Evolutionary conservation across 2,888 invertebrate species (phyloP).

Genomic region (Neocrepidodera transversa): DNA sequence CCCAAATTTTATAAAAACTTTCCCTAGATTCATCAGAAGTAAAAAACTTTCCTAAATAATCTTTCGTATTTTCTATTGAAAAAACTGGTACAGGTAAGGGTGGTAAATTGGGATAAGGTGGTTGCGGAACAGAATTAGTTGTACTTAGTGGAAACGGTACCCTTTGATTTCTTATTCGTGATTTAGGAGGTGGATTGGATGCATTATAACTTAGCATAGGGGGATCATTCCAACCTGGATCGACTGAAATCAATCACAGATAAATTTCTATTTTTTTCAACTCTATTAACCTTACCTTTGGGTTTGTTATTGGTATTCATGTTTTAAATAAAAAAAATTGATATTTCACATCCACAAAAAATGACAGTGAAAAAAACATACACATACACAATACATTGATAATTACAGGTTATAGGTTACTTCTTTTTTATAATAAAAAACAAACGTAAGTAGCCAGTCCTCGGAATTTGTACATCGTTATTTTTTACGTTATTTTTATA

Average conservation of each 20-base stretch:
- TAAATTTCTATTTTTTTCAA: background rate
- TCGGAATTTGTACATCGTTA: too few species aligned
- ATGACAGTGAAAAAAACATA: too few species aligned
- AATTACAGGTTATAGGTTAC: too few species aligned
- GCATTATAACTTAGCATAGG: conserved; percentile 50
- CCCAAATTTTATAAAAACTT: conserved; percentile 28
- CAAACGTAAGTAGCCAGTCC: too few species aligned
- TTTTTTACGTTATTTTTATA: too few species aligned
- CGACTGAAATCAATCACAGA: conserved; percentile 35
- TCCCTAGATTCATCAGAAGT: conserved; percentile 19
- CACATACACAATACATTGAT: too few species aligned
- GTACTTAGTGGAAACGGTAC: conserved; percentile 48
- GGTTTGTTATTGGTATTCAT: background rate
- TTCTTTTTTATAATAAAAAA: too few species aligned
- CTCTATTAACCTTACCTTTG: conserved; percentile 1
- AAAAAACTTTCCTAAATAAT: conserved; percentile 23
- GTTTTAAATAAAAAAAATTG: background rate
- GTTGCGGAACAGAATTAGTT: conserved; percentile 9
- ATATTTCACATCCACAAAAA: background rate
- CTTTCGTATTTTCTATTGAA: conserved; percentile 18
- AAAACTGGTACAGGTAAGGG: conserved; percentile 2
- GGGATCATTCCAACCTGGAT: conserved; percentile 54
- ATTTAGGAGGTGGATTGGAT: conserved; percentile 51
- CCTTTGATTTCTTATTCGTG: conserved; percentile 50
- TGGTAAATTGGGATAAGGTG: conserved; percentile 19